A percentile compares a stretch with the other conserved stretches of the same genome.
Evolutionary conservation across 2,113 vertebrate species (phyloP).

Genomic region (Actenoides lindsayi): DNA sequence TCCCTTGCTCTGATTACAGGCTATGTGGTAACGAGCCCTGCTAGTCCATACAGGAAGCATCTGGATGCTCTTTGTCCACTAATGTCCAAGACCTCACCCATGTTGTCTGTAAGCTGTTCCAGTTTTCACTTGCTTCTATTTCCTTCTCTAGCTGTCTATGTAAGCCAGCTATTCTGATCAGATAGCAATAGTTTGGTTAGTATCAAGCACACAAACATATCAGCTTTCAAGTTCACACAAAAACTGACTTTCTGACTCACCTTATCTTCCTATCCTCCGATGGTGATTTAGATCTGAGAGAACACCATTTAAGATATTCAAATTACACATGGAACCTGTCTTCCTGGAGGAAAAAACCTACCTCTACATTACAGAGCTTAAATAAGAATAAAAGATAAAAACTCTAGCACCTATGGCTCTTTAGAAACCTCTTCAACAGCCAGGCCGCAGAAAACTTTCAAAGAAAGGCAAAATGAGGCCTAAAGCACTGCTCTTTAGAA

Average conservation of each 20-base stretch:
- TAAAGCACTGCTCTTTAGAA: not conserved
- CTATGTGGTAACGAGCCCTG: not conserved
- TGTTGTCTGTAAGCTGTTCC: not conserved
- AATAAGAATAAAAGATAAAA: not conserved
- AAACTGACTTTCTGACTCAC: not conserved
- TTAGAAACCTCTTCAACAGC: not conserved
- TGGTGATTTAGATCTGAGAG: not conserved
- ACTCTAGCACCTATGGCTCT: not conserved
- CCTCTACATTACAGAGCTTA: not conserved
- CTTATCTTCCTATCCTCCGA: not conserved
- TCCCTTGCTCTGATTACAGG: not conserved
- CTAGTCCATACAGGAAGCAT: not conserved
- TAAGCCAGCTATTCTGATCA: not conserved
- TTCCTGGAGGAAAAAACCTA: not conserved
- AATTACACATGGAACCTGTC: not conserved
- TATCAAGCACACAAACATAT: not conserved
- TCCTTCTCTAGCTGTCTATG: not conserved
- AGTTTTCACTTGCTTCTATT: not conserved
- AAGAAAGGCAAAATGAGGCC: not conserved
- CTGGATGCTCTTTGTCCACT: not conserved
- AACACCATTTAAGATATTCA: not conserved
- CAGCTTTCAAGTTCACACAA: not conserved
- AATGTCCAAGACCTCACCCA: not conserved
- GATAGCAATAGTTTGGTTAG: not conserved
- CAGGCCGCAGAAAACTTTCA: not conserved